Evolutionary conservation across 2,797 vertebrate species (phyloP), one percentile per base, ranked within the genome.

Genomic region (Pampus argenteus): DNA sequence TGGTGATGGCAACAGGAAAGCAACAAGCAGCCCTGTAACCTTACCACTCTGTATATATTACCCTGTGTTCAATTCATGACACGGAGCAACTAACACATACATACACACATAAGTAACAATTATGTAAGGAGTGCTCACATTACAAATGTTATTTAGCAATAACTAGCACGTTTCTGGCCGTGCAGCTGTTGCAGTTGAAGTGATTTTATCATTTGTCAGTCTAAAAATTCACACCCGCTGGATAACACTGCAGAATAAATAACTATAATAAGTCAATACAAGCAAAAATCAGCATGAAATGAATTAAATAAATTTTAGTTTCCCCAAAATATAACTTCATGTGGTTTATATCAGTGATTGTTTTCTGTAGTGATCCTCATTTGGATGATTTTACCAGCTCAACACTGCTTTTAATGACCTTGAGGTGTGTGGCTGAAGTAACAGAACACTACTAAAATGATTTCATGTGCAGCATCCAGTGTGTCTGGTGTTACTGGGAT

Each of bases 401-500:
- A 68, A 55, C 48, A 49, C 42, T 17, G 60, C 54, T 29, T 26
- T 29, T 70, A 78, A 79, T 73, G 74, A 65, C 40, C 67, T 61
- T 72, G 56, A 65, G 56, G 26, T 64, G 61, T 47, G 44, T 66
- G 44, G 80, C 36, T 57, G 54, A 42, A 81, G 71, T 59, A 85
- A 79, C 74, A 81, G 63, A 85, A 81, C 76, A 74, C 34, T 6
- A 56, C 54, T 59, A 3, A 57, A 64, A 74, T 49, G 23, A 50
- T 68, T 58, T 62, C 61, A 68, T 74, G 15, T 34, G 6, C 59
- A 69, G 74, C 70, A 40, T 47, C 72, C 49, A 20, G 23, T 28
- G 60, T 56, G 70, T 79, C 74, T 76, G 63, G 56, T 82, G 78
- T 65, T 15, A 80, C 69, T 82, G 68, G 61, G 64, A 80, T 52